These are phyloP conservation scores for Indri indri DNA, from an alignment of 2,113 vertebrate species.

Conservation along the genomic window DNA sequence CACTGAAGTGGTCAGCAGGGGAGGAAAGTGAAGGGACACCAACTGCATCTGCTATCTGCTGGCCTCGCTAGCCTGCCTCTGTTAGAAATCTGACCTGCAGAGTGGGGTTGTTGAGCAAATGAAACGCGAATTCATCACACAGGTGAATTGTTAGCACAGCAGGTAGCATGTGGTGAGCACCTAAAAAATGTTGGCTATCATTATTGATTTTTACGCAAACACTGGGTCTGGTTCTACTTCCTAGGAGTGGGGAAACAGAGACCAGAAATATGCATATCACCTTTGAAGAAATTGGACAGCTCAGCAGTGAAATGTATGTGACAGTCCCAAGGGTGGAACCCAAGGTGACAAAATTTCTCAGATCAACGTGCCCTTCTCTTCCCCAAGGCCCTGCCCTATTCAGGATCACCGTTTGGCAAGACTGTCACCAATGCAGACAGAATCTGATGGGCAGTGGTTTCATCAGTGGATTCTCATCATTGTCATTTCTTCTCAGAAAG, in stretches of 20 bases:
- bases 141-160: background rate
- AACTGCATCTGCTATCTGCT: fast-evolving
- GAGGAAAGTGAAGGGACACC: fast-evolving
- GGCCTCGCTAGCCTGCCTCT: background rate
- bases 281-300: background rate
- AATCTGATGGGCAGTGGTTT: background rate
- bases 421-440: background rate
- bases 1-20: background rate
- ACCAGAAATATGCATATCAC: background rate
- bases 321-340: background rate
- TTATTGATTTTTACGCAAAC: background rate
- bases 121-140: background rate
- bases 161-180: background rate
- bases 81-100: background rate
- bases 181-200: background rate
- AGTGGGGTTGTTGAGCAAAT: background rate
- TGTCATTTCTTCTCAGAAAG: background rate
- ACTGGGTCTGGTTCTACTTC: background rate
- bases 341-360: background rate
- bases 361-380: background rate
- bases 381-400: background rate
- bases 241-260: background rate
- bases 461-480: background rate
- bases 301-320: background rate
- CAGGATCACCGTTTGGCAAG: background rate